Percentiles rank a stretch among this genome's conserved stretches.
Evolutionary conservation across 2,888 invertebrate genomes (phyloP).

Genomic region (Entomobrya proxima): DNA sequence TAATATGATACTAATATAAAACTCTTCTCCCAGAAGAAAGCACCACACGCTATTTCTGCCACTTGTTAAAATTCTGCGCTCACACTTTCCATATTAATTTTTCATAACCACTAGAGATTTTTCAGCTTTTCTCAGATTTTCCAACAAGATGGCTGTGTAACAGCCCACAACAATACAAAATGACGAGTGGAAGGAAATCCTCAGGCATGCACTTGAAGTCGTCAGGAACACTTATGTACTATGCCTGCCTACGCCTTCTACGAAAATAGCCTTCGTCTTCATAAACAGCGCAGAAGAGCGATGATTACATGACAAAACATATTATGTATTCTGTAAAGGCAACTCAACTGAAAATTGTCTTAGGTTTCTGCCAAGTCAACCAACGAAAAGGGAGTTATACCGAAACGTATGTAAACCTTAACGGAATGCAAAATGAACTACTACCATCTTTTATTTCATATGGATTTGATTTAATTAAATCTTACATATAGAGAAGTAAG

Average conservation of each 20-base stretch:
- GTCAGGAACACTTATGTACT: neutral
- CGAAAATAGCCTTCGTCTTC: neutral
- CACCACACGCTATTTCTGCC: neutral
- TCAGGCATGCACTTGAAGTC: neutral
- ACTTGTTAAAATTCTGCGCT: slow-evolving; percentile 20
- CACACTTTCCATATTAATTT: slow-evolving; percentile 26
- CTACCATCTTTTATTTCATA: neutral
- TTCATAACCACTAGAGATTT: slow-evolving; percentile 33
- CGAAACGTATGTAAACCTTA: neutral
- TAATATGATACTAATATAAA: too few relatives aligned
- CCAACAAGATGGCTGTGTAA: neutral
- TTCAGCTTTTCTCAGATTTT: slow-evolving; percentile 16
- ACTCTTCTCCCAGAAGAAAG: neutral
- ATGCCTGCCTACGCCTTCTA: too few relatives aligned
- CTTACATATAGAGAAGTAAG: neutral
- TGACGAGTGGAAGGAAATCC: neutral
- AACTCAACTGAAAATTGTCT: slow-evolving; percentile 32
- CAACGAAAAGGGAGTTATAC: neutral
- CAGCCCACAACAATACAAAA: slow-evolving; percentile 18
- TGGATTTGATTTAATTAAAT: slow-evolving; percentile 41
- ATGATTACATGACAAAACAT: slow-evolving; percentile 1
- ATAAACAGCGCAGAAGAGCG: neutral
- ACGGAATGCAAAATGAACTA: slow-evolving; percentile 11
- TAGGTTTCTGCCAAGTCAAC: neutral
- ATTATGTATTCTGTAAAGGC: slow-evolving; percentile 17